Evolutionary conservation across 2,797 vertebrate species (phyloP), one percentile per base, ranked within the genome.

Genomic region (Gila robusta): DNA sequence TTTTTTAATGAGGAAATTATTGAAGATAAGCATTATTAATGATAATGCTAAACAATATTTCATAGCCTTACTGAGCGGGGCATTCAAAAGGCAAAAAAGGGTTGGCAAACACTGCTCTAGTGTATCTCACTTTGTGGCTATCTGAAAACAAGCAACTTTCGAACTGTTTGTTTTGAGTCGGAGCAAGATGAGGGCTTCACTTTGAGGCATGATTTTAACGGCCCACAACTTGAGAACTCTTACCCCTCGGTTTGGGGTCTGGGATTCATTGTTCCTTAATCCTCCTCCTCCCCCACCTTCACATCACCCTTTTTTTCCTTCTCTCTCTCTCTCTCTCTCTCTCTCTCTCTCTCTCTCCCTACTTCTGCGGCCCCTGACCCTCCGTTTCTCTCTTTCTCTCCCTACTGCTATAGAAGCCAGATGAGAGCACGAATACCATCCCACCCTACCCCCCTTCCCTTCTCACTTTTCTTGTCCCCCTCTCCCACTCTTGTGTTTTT

Each of bases 231-330:
- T 84, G 35, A 67, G 85, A 87, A 86, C 87, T 88, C 91, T 86
- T 87, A 83, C 82, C 82, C 87, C 84, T 64, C 82, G 83, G 83
- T 88, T 89, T 86, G 81, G 83, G 86, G 87, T 86, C 84, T 90
- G 86, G 79, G 87, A 83, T 88, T 90, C 90, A 91, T 92, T 91
- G 90, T 92, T 92, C 87, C 89, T 81, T 79, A 88, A 89, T 89
- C 87, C 79, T 81, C 82, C 89, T 80, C 84, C 86, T 83, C 85
- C 87, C 90, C 77, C 54, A 56, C 47, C 77, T 79, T 37, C 26
- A 80, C 71, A 52, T 69, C 76, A 84, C 72, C 70, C 80, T 49
- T 85, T 54, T 32, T 77, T 83, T 69, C 28, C 81, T 28, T 67
- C 79, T 76, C 66, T n/a, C 21, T 79, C 62, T 28, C 32, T 78